phyloP scores from a whole-genome alignment of 2,113 vertebrate species.

The Xiphophorus couchianus region DNA sequence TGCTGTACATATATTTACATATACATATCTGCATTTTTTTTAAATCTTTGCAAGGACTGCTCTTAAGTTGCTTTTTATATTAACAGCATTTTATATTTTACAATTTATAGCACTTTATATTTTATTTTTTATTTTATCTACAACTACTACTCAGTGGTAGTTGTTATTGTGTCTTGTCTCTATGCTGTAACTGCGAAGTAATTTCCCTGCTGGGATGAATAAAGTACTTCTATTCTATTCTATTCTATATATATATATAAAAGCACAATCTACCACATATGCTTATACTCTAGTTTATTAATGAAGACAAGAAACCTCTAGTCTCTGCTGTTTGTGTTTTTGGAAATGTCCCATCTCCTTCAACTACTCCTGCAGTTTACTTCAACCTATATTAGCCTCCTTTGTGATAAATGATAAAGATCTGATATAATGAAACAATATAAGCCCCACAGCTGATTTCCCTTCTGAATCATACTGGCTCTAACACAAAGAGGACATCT shows the following conservation, averaged over 20 bases:
- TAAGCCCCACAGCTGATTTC: neutral
- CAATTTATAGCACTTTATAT: too few species aligned
- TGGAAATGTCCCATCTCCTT: neutral
- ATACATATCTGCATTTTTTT: too few species aligned
- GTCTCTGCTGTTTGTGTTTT: neutral
- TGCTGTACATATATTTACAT: too few species aligned
- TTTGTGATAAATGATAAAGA: neutral
- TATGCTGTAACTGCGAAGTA: too few species aligned
- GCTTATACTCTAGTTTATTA: neutral
- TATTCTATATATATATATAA: neutral
- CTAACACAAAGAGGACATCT: neutral
- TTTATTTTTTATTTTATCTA: too few species aligned
- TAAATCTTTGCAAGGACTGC: too few species aligned
- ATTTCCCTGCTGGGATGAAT: too few species aligned
- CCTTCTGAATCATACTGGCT: neutral
- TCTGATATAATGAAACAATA: neutral
- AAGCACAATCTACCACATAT: neutral
- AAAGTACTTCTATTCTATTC: too few species aligned
- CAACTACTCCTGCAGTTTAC: neutral
- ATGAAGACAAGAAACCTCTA: neutral
- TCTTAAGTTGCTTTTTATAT: too few species aligned
- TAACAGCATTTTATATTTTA: too few species aligned
- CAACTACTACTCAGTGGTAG: too few species aligned
- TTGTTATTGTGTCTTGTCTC: too few species aligned
- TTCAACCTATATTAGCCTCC: neutral